Conservation (phyloP, 2,113 vertebrate genomes). For the Nerophis ophidion region DNA sequence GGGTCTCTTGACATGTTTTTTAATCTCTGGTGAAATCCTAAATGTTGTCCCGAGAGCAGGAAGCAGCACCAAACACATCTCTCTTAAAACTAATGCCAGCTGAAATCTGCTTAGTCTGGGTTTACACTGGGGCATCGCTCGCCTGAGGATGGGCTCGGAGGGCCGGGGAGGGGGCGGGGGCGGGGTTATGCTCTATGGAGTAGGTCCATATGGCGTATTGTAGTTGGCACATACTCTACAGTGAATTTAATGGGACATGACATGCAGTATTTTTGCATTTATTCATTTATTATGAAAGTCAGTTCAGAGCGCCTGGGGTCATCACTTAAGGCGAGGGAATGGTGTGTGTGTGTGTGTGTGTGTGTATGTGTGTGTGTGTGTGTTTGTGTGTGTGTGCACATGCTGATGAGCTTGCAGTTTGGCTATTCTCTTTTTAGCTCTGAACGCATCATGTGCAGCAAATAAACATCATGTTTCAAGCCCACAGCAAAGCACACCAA, state of each 20-base stretch:
- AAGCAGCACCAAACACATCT: slow-evolving; percentile 31
- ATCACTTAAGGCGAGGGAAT: slow-evolving; percentile 25
- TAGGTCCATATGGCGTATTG: slow-evolving; percentile 65
- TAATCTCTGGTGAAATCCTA: slow-evolving; percentile 47
- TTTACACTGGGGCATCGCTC: slow-evolving; percentile 34
- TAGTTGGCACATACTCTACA: slow-evolving; percentile 58
- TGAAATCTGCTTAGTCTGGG: slow-evolving; percentile 62
- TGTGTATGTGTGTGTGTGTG: slow-evolving; percentile 23
- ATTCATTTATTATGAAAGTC: slow-evolving; percentile 16
- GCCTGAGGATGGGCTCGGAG: slow-evolving; percentile 29
- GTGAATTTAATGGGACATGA: slow-evolving; percentile 41
- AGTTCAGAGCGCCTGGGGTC: slow-evolving; percentile 19
- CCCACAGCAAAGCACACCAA: slow-evolving; percentile 20
- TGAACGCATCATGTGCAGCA: slow-evolving; percentile 36
- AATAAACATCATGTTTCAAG: slow-evolving; percentile 48
- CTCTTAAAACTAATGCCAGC: slow-evolving; percentile 38
- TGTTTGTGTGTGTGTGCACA: slow-evolving; percentile 26
- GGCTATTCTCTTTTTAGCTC: slow-evolving; percentile 13
- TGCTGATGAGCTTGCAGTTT: slow-evolving; percentile 30
- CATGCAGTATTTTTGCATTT: slow-evolving; percentile 28
- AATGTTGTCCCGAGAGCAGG: slow-evolving; percentile 26
- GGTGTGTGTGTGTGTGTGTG: slow-evolving; percentile 27
- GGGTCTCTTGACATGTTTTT: slow-evolving; percentile 26
- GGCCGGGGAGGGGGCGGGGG: neutral
- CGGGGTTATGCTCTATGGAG: slow-evolving; percentile 38